A percentile compares a stretch with the other conserved stretches of the same genome.
These are phyloP conservation scores for Drosophila imparisetae DNA, from an alignment of 2,888 invertebrate genomes.

Conservation along the genomic window DNA sequence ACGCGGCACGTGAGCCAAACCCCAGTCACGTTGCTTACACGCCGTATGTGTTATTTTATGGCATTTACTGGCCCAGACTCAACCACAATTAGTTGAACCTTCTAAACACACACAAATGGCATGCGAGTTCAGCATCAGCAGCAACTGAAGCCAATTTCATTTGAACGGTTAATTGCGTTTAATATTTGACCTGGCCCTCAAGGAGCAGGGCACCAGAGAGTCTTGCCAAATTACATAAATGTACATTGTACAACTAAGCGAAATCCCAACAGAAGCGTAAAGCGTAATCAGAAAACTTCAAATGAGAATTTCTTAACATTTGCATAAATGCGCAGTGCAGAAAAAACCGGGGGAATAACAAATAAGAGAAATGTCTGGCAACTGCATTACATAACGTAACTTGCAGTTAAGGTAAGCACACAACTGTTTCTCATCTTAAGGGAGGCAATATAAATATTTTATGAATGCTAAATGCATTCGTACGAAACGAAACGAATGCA, in stretches of 20 bases:
- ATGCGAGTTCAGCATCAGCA: constrained; percentile 1
- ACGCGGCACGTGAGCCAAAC: constrained; percentile 52
- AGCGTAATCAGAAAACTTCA: constrained; percentile 61
- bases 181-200: constrained; percentile 6
- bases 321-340: constrained; percentile 56
- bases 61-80: constrained; percentile 30
- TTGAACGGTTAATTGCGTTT: constrained; percentile 37
- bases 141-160: constrained; percentile 24
- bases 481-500: constrained; percentile 15
- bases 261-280: constrained; percentile 34
- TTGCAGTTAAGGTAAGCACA: constrained; percentile 19
- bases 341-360: background rate
- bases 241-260: constrained; percentile 32
- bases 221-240: constrained; percentile 29
- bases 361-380: constrained; percentile 11
- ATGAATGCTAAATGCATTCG: constrained; percentile 32
- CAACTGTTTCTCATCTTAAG: constrained; percentile 22
- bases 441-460: constrained; percentile 17
- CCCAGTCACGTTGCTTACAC: constrained; percentile 54
- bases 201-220: background rate
- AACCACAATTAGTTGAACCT: constrained; percentile 48
- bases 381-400: constrained; percentile 43
- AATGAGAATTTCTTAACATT: constrained; percentile 59
- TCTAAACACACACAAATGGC: background rate
- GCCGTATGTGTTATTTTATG: constrained; percentile 54